Base-by-base conservation (phyloP, 2,888 invertebrate species). In the Petrophora chlorosata region DNA sequence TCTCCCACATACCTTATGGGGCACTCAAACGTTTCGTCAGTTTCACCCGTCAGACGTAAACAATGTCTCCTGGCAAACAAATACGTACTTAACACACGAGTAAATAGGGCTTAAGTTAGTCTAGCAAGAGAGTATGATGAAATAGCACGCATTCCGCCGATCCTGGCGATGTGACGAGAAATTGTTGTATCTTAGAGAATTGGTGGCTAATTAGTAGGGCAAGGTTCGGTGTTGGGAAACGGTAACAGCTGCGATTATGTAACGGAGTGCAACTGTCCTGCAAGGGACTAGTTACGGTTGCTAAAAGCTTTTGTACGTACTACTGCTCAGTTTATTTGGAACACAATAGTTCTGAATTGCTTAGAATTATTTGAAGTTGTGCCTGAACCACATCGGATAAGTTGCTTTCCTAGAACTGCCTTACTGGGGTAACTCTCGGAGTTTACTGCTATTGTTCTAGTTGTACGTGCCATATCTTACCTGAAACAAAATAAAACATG, bases 1-100 rank as follows among this genome's bases (percentile, higher is more conserved):
- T 67, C 74, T 71, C 70, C 69, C 66, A 74, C 79, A 76, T 76
- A 70, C 82, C 80, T 70, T 79, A 79, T 69, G 76, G 73, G 76
- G 74, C 76, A 75, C 73, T 75, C 65, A 67, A 70, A 68, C 67
- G 67, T 77, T 76, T 77, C 78, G 65, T 77, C 76, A 76, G 67
- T 74, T 77, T 74, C 74, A 72, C 72, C 62, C 56, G 61, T 51
- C 56, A 41, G 66, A 72, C 70, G 75, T 80, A 82, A 82, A 83
- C 82, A 82, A 81, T 59, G 45, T 59, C n/a, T 35, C 16, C 15
- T 4, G 47, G 23, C 54, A 59, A 34, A 35, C 46, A 17, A 74
- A 54, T 64, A 48, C 35, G 47, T 48, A 67, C 67, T 65, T 63
- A 70, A 71, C 33, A 13, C 1, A 22, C 9, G 9, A 8, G 15